Conservation (phyloP, 2,797 vertebrate species). For the Pantherophis alleghaniensis region DNA sequence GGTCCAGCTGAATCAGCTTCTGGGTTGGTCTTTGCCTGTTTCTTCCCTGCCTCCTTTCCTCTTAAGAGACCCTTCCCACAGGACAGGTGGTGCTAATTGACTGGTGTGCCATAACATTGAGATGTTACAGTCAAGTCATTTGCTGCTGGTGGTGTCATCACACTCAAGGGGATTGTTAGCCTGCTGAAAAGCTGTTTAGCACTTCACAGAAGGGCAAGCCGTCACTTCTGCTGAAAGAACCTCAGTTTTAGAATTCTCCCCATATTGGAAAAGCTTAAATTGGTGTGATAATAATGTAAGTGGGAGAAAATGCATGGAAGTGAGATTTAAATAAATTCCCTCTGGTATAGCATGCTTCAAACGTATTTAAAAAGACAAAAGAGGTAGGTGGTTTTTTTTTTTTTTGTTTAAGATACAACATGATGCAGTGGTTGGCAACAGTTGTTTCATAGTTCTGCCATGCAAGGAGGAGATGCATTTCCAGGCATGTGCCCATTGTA, state of each 20-base stretch:
- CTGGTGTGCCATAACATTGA: neutral
- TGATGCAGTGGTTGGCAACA: conserved; percentile 24
- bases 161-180: neutral
- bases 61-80: neutral
- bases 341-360: neutral
- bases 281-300: neutral
- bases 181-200: neutral
- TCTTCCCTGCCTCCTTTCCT: neutral
- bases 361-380: neutral
- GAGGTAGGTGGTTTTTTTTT: neutral
- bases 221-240: neutral
- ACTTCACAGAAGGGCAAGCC: neutral
- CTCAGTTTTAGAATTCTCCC: conserved; percentile 1
- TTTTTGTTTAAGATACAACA: conserved; percentile 3
- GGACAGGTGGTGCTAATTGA: neutral
- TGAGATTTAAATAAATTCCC: conserved; percentile 4
- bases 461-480: conserved; percentile 3
- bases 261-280: neutral
- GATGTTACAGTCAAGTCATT: neutral
- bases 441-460: neutral
- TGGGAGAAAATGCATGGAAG: conserved; percentile 11
- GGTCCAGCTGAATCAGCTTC: neutral
- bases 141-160: neutral
- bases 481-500: neutral
- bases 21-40: neutral